phyloP scores from a whole-genome alignment of 2,113 vertebrate genomes.

The Promerops cafer region DNA sequence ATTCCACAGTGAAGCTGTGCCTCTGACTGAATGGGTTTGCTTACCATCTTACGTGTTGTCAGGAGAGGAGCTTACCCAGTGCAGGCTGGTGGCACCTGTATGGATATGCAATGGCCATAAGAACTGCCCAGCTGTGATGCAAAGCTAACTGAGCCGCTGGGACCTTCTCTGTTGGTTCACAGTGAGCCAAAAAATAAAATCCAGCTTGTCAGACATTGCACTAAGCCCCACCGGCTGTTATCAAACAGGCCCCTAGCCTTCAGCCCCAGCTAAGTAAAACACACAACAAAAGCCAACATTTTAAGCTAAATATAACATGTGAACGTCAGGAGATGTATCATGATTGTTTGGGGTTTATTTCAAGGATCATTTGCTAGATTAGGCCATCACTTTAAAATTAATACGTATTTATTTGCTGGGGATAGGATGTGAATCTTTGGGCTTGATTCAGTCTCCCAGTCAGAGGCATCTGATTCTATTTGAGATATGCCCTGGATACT shows the following conservation, averaged over 20 bases:
- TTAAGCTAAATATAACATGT: neutral
- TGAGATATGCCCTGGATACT: neutral
- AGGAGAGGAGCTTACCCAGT: neutral
- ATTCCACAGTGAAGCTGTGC: neutral
- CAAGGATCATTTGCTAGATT: neutral
- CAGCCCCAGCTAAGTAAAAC: neutral
- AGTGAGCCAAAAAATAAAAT: neutral
- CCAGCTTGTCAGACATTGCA: no score
- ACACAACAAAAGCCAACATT: neutral
- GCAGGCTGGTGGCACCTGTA: neutral
- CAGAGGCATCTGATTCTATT: neutral
- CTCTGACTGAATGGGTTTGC: neutral
- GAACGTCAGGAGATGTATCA: neutral
- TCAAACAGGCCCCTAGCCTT: neutral
- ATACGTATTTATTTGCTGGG: neutral
- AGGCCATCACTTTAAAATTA: neutral
- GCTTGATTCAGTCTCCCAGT: neutral
- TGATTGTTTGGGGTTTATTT: neutral
- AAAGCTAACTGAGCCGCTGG: neutral
- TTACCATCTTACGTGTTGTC: neutral
- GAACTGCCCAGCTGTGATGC: neutral
- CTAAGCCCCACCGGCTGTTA: neutral
- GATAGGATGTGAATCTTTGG: neutral
- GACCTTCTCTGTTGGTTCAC: neutral
- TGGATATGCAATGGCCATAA: accelerated